These are phyloP conservation scores for Harlomillsia oculata DNA, from an alignment of 1,140 invertebrate species.

Conservation along the genomic window DNA sequence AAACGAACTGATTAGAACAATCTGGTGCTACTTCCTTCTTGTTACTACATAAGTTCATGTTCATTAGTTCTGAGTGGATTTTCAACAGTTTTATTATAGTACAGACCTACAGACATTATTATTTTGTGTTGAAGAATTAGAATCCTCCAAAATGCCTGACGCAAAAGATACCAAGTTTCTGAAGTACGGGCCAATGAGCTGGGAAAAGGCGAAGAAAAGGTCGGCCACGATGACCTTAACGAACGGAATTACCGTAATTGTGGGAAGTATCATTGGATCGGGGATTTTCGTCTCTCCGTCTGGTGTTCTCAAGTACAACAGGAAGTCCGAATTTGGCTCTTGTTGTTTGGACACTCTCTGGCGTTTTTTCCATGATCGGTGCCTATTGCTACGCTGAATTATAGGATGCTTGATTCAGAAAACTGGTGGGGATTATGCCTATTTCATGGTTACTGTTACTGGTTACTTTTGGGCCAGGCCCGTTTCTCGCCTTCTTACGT, in stretches of 20 bases:
- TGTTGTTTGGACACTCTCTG: constrained; percentile 76
- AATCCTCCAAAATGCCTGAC: too few relatives aligned
- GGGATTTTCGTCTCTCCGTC: constrained; percentile 92
- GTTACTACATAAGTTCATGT: too few relatives aligned
- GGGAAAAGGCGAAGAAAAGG: too few relatives aligned
- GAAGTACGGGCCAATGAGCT: too few relatives aligned
- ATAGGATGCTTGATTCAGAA: constrained; percentile 90
- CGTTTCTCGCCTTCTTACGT: constrained; percentile 84
- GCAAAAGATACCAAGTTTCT: too few relatives aligned
- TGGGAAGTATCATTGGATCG: constrained; percentile 87
- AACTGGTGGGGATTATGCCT: constrained; percentile 91
- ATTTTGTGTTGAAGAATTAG: too few relatives aligned
- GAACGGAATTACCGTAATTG: constrained; percentile 86
- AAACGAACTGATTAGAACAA: too few relatives aligned
- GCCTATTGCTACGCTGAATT: constrained; percentile 90
- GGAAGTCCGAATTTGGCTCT: constrained; percentile 79
- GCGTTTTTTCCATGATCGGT: constrained; percentile 83
- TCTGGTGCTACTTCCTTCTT: too few relatives aligned
- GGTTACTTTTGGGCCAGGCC: too few relatives aligned
- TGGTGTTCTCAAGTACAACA: constrained; percentile 70
- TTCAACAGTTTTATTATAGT: too few relatives aligned
- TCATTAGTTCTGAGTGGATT: too few relatives aligned
- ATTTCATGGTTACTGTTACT: constrained; percentile 94
- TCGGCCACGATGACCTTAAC: constrained; percentile 86
- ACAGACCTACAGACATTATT: too few relatives aligned